Evolutionary conservation across 30 jellyfish, hydroid and myxozoan species (phyloP), one percentile per base, ranked within the genome.

Genomic region (Cassiopea xamachana): DNA sequence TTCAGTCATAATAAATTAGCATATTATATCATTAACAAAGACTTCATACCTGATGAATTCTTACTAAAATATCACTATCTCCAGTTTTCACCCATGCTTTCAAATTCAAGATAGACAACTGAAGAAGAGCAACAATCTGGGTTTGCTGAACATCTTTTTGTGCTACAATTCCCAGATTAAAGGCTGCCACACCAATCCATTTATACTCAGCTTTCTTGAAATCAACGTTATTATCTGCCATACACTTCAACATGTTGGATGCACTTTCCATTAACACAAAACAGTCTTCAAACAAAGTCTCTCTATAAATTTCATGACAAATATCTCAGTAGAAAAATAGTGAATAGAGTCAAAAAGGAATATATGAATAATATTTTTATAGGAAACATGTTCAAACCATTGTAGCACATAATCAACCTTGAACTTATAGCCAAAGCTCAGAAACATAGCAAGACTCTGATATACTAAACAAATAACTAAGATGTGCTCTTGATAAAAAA

Each of bases 161-260:
- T 4, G 87, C 95, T 49, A 79, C 1, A 5, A 88, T 59, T 46
- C 90, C 95, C 5, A 79, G 74, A 44, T 88, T 88, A 51, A 67
- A 88, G 7, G 95, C 67, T 27, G 77, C 47, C 18, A 78, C 87
- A 19, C 95, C 90, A 69, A 88, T 8, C 95, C 95, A 88, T 7
- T 69, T 58, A 49, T 68, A 72, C 60, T 88, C 95, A 17, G 83
- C 14, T 60, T 50, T 75, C 55, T 46, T 80, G 60, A 64, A 47
- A n/a, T 55, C 73, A 7, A 76, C 17, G 2, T 69, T 46, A 14
- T 18, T 0, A 44, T 87, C 79, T 64, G 13, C 75, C 89, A 87
- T 87, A 3, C 55, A 39, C 50, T 51, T 67, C 50, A 88, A 45
- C 5, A 89, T 49, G 1, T 48, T 48, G 1, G 75, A 15, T 5